Evolutionary conservation across 2,888 invertebrate species (phyloP), one percentile per base, ranked within the genome.

Genomic region (Cephus nigrinus): DNA sequence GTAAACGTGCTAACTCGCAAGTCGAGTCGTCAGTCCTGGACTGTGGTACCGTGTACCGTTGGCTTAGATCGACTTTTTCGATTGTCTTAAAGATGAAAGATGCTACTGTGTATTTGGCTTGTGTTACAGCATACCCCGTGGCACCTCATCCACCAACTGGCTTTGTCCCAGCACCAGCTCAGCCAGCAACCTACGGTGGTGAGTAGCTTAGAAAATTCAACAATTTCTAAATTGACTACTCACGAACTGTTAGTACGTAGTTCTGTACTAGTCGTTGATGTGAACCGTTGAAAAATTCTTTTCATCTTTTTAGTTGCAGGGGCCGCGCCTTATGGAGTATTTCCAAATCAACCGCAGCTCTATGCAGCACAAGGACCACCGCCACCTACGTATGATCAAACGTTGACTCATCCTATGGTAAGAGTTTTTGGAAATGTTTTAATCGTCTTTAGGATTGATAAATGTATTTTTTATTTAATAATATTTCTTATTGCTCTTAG

Each of bases 361-460:
- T 94, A 94, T 91, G 95, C 93, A 91, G 93, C 94, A 15, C 95
- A 95, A 81, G 95, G 95, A 77, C 95, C 95, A 78, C 94, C 94
- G 30, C 90, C 89, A 74, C 94, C 94, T 68, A 93, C 94, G 4
- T 96, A 96, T 87, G 96, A 96, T 90, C 95, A 96, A 92, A 94
- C 95, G 80, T 91, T 94, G 86, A 93, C 94, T 79, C 94, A 94
- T 91, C 93, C 93, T 75, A 93, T 93, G 86, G 86, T 94, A 92
- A 85, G 92, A 92, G 89, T 91, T 92, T 15, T 92, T 92, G 31
- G 92, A 92, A 0, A 92, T 92, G 15, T 15, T 40, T 1, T 15
- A 5, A 40, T 40, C 15, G 15, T 40, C 5, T 40, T 40, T 15
- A 15, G 40, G 15, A 15, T 40, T 40, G 40, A 15, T 40, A 15